A percentile compares a stretch with the other conserved stretches of the same genome.
phyloP scores from a whole-genome alignment of 2,113 vertebrate species.

The Sphyrna mokarran region DNA sequence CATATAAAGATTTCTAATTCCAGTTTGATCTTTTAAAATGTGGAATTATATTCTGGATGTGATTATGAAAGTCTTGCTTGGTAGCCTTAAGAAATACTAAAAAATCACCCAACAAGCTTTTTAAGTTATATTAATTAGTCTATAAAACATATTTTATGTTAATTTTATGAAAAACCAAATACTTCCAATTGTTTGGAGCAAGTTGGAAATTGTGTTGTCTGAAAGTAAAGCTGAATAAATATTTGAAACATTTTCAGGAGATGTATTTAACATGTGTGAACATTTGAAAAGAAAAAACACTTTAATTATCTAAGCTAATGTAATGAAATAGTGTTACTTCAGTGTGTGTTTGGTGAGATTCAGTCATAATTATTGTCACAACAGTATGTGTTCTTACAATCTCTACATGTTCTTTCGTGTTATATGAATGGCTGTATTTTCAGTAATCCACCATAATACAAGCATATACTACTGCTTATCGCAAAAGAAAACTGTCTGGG shows the following conservation, averaged over 20 bases:
- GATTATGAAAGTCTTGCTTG: neutral
- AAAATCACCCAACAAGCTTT: neutral
- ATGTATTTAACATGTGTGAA: neutral
- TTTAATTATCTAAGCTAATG: neutral
- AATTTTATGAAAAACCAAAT: neutral
- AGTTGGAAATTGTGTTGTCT: neutral
- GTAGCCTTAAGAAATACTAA: neutral
- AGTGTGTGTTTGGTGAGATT: neutral
- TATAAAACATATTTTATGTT: neutral
- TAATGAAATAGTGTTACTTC: neutral
- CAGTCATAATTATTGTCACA: neutral
- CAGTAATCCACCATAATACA: neutral
- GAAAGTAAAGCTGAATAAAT: neutral
- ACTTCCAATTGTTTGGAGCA: neutral
- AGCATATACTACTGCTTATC: neutral
- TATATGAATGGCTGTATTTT: neutral
- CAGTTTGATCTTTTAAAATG: neutral
- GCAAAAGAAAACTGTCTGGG: neutral
- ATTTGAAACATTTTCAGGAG: neutral
- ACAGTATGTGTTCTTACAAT: neutral
- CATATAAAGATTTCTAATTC: neutral
- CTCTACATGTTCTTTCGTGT: neutral
- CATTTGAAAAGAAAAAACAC: neutral
- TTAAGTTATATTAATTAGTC: neutral
- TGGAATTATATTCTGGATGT: neutral